Percentiles rank a stretch among this genome's conserved stretches.
Conservation (phyloP, 1,140 invertebrate genomes). For the Temnothorax longispinosus region DNA sequence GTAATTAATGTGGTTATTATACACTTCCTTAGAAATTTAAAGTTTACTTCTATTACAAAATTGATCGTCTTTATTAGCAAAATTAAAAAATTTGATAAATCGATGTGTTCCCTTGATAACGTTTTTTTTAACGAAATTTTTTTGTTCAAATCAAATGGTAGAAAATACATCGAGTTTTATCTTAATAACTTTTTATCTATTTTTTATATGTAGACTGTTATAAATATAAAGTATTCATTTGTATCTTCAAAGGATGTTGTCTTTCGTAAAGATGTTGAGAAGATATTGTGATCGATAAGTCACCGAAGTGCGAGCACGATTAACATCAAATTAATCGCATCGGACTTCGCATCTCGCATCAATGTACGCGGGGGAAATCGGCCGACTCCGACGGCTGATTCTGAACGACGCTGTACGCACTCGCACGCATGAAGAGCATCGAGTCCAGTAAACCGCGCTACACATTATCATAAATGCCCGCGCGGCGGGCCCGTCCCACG, state of each 20-base stretch:
- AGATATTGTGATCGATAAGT: neutral
- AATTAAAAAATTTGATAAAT: neutral
- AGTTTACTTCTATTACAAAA: neutral
- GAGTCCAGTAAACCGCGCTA: slow-evolving; percentile 78
- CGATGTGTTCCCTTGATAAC: neutral
- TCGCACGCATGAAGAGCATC: slow-evolving; percentile 71
- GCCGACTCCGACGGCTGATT: neutral
- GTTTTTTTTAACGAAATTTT: neutral
- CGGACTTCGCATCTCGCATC: neutral
- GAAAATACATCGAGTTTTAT: neutral
- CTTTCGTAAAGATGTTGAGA: neutral
- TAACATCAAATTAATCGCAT: neutral
- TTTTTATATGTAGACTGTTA: neutral
- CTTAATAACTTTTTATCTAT: neutral
- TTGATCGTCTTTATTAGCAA: neutral
- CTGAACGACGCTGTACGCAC: slow-evolving; percentile 45
- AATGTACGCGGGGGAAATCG: neutral
- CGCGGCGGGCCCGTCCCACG: slow-evolving; percentile 83
- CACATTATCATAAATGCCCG: slow-evolving; percentile 85
- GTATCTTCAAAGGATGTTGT: neutral
- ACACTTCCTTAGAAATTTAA: neutral
- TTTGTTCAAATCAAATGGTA: neutral
- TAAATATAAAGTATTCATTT: too few species aligned
- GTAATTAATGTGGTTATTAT: neutral
- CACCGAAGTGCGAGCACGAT: neutral